Percentiles rank a stretch among this genome's conserved stretches.
phyloP scores from a whole-genome alignment of 2,888 invertebrate species.

The Mermis nigrescens region DNA sequence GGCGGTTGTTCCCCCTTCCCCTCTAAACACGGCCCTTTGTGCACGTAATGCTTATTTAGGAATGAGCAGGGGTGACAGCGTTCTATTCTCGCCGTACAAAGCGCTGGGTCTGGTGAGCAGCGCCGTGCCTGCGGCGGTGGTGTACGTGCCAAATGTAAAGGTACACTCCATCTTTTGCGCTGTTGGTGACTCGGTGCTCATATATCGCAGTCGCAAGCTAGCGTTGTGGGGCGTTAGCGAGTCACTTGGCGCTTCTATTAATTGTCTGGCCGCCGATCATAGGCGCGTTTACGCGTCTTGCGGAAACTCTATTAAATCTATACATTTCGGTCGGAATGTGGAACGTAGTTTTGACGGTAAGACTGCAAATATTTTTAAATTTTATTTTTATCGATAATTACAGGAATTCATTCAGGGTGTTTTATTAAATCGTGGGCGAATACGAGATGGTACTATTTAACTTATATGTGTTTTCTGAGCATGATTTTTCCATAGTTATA shows the following conservation, averaged over 20 bases:
- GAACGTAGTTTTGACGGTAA: too few species aligned
- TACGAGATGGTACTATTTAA: too few species aligned
- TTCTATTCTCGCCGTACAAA: slow-evolving; percentile 55
- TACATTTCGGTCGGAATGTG: slow-evolving; percentile 60
- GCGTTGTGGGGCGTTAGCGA: slow-evolving; percentile 58
- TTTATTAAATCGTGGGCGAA: too few species aligned
- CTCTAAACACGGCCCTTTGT: too few species aligned
- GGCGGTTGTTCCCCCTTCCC: too few species aligned
- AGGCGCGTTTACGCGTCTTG: slow-evolving; percentile 58
- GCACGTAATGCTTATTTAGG: too few species aligned
- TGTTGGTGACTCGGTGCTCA: slow-evolving; percentile 70
- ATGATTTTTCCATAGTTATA: too few species aligned
- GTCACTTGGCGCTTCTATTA: slow-evolving; percentile 57
- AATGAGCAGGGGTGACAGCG: background rate
- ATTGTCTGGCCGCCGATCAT: slow-evolving; percentile 53
- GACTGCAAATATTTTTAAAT: too few species aligned
- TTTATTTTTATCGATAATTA: too few species aligned
- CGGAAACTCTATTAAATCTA: slow-evolving; percentile 58
- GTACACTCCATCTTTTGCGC: slow-evolving; percentile 73
- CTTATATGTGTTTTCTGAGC: too few species aligned
- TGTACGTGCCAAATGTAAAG: slow-evolving; percentile 61
- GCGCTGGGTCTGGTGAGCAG: slow-evolving; percentile 80
- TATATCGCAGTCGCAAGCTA: slow-evolving; percentile 29
- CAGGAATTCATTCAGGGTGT: too few species aligned
- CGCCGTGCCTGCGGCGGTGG: slow-evolving; percentile 61